These are phyloP conservation scores for Astreopora myriophthalma DNA, from an alignment of 64 coral and sea anemone genomes.

Conservation along the genomic window DNA sequence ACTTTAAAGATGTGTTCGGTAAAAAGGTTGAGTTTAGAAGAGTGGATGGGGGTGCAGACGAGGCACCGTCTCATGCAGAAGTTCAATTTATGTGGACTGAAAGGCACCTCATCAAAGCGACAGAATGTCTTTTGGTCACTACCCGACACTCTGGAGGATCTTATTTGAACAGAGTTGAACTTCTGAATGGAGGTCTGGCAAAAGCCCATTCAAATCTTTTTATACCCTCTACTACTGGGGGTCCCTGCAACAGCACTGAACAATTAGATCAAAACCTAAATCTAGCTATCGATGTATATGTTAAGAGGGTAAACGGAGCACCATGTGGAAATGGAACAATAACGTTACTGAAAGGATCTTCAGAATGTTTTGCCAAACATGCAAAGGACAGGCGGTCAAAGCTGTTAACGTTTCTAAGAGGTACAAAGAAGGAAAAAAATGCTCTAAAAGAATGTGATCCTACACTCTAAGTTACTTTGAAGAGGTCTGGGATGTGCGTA, in stretches of 20 bases:
- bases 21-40: conserved; percentile 28
- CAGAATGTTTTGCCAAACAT: too few species aligned
- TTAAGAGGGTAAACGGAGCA: too few species aligned
- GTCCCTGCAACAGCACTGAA: background rate
- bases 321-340: too few species aligned
- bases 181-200: conserved; percentile 49
- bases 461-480: too few species aligned
- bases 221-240: conserved; percentile 36
- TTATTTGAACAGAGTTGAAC: conserved; percentile 35
- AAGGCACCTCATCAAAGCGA: background rate
- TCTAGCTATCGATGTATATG: too few species aligned
- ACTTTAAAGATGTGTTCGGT: background rate
- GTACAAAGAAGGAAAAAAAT: too few species aligned
- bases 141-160: background rate
- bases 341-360: too few species aligned
- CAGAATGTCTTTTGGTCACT: conserved; percentile 36
- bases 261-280: too few species aligned
- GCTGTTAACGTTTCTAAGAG: too few species aligned
- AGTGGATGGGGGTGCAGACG: conserved; percentile 62
- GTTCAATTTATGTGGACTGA: conserved; percentile 33
- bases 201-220: conserved; percentile 21
- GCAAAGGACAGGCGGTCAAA: too few species aligned
- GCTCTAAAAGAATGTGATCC: too few species aligned
- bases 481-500: too few species aligned
- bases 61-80: conserved; percentile 45